phyloP scores from a whole-genome alignment of 92 coral and sea anemone species.

The Parazoanthus atlanticus region DNA sequence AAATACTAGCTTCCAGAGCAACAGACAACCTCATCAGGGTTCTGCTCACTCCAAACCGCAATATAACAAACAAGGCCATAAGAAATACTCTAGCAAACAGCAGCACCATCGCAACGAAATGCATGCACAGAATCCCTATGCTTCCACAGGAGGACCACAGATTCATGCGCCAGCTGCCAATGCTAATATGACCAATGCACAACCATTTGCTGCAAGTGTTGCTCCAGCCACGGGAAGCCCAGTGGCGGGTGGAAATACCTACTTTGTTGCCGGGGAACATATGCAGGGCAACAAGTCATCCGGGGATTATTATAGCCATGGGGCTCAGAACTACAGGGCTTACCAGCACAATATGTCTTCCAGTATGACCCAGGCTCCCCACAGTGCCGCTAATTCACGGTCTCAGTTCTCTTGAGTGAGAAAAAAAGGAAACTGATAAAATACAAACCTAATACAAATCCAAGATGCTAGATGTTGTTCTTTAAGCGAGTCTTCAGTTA shows the following conservation, averaged over 20 bases:
- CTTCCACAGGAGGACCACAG: constrained; percentile 35
- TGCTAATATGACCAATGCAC: constrained; percentile 13
- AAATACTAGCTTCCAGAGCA: constrained; percentile 28
- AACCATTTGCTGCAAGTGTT: constrained; percentile 32
- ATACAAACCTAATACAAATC: background rate
- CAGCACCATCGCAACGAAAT: constrained; percentile 36
- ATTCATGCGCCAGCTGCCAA: constrained; percentile 29
- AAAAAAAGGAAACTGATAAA: constrained; percentile 14
- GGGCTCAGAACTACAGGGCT: constrained; percentile 19
- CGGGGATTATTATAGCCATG: constrained; percentile 34
- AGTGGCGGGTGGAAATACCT: constrained; percentile 12
- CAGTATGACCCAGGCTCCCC: constrained; percentile 41
- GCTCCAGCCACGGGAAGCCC: constrained; percentile 39
- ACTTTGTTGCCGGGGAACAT: constrained; percentile 30
- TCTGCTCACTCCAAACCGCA: constrained; percentile 21
- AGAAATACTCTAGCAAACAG: constrained; percentile 36
- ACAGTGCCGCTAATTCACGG: constrained; percentile 23
- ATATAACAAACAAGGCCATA: constrained; percentile 21
- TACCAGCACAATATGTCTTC: constrained; percentile 26
- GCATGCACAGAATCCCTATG: constrained; percentile 33
- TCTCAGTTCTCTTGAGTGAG: constrained; percentile 30
- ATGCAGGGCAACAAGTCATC: constrained; percentile 33
- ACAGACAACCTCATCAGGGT: constrained; percentile 31
- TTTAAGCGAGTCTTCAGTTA: background rate
- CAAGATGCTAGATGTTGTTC: background rate